phyloP scores from a whole-genome alignment of 2,797 vertebrate species.

The Malurus leucopterus region DNA sequence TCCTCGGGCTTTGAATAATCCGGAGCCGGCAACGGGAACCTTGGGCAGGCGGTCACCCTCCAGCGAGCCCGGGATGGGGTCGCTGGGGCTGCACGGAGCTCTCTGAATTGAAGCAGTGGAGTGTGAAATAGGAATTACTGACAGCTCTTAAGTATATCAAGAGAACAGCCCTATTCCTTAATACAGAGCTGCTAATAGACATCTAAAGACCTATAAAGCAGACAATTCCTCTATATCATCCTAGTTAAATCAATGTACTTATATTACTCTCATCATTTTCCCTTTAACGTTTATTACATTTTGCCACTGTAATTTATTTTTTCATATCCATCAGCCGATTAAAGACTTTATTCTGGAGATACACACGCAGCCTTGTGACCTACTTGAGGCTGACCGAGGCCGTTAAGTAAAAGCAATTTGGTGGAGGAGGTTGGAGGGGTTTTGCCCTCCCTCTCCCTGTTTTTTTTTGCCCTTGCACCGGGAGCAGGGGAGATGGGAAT shows the following conservation, averaged over 20 bases:
- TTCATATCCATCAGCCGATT: conserved; percentile 78
- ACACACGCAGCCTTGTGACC: conserved; percentile 72
- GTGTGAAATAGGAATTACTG: conserved; percentile 84
- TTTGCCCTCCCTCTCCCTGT: not conserved
- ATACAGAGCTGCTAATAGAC: conserved; percentile 80
- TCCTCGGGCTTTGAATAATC: conserved; percentile 34
- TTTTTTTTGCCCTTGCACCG: not conserved
- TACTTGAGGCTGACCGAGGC: conserved; percentile 72
- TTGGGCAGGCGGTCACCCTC: conserved; percentile 67
- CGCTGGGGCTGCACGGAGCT: conserved; percentile 64
- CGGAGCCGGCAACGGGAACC: not conserved
- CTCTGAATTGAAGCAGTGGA: conserved; percentile 75
- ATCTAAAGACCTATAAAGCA: conserved; percentile 82
- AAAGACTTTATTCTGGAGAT: conserved; percentile 80
- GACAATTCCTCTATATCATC: conserved; percentile 83
- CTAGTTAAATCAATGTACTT: conserved; percentile 85
- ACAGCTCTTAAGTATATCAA: conserved; percentile 80
- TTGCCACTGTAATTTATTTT: conserved; percentile 81
- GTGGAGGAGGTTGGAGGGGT: not conserved
- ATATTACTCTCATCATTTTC: conserved; percentile 85
- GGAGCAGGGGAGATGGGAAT: not conserved
- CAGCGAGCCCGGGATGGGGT: conserved; percentile 67
- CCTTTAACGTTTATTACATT: conserved; percentile 84
- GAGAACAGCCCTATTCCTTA: conserved; percentile 78
- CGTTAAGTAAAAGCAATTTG: conserved; percentile 47